Percentiles rank a stretch among this genome's conserved stretches.
Conservation (phyloP, 1,140 invertebrate species). For the Mamestra configurata region DNA sequence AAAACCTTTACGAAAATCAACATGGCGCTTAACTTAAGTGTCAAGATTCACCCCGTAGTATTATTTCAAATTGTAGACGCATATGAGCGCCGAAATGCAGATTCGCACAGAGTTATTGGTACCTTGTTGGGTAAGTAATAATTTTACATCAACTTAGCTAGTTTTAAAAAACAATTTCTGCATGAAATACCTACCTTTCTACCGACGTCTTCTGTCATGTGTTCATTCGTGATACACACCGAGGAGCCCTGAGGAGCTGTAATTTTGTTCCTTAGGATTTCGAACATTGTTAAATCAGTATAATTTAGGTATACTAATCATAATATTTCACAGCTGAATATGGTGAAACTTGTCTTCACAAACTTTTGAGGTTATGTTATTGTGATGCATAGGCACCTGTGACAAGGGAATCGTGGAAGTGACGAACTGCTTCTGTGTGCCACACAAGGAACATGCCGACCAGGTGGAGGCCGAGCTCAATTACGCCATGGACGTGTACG, state of each 20-base stretch:
- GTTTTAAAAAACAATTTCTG: neutral
- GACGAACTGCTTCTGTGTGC: constrained; percentile 99
- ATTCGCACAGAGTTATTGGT: constrained; percentile 97
- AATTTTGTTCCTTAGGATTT: neutral
- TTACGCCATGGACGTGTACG: constrained; percentile 98
- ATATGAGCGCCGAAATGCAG: constrained; percentile 97
- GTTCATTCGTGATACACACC: neutral
- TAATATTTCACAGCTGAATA: neutral
- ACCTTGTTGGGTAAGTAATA: constrained; percentile 94
- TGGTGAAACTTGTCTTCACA: too few species aligned
- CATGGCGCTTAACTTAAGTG: constrained; percentile 89
- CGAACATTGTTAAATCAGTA: neutral
- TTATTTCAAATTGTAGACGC: constrained; percentile 99
- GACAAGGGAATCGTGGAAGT: constrained; percentile 98
- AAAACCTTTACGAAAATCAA: constrained; percentile 54
- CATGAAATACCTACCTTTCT: neutral
- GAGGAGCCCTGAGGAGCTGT: too few species aligned
- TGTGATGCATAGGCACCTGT: constrained; percentile 90
- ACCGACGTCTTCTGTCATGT: neutral
- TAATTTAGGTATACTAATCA: neutral
- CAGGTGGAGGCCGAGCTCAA: constrained; percentile 98
- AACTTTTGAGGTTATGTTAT: constrained; percentile 63
- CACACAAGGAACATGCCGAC: constrained; percentile 98
- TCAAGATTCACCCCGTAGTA: constrained; percentile 98
- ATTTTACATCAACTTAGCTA: neutral